Conservation (phyloP, 2,888 invertebrate species). For the Chorisops tibialis region DNA sequence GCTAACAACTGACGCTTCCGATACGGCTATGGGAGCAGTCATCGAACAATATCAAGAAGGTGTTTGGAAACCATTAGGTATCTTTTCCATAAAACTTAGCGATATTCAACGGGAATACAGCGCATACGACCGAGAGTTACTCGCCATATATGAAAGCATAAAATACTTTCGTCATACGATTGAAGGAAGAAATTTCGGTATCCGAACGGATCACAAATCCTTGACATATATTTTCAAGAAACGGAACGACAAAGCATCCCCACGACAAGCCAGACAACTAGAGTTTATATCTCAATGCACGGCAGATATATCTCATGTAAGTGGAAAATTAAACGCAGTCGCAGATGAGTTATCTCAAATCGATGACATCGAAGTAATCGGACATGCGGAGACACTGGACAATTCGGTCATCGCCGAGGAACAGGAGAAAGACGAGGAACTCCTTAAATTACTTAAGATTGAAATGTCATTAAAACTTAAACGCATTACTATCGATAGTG, state of each 20-base stretch:
- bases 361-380: background rate
- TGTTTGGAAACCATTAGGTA: constrained; percentile 43
- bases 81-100: constrained; percentile 42
- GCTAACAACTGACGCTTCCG: background rate
- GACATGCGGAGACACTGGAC: background rate
- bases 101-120: constrained; percentile 42
- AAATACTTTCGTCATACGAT: background rate
- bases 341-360: background rate
- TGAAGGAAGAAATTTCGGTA: no score
- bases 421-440: background rate
- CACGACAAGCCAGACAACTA: no score
- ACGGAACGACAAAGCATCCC: background rate
- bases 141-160: constrained; percentile 41
- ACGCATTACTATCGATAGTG: no score
- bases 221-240: background rate
- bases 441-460: background rate
- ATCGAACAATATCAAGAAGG: constrained; percentile 40
- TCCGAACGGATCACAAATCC: constrained; percentile 4
- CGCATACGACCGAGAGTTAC: constrained; percentile 44
- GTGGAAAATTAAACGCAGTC: background rate
- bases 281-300: no score
- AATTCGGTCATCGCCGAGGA: background rate
- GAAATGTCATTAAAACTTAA: background rate
- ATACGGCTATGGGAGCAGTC: no score
- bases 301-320: no score